Conservation (phyloP, 2,113 vertebrate genomes). For the Pogona vitticeps region DNA sequence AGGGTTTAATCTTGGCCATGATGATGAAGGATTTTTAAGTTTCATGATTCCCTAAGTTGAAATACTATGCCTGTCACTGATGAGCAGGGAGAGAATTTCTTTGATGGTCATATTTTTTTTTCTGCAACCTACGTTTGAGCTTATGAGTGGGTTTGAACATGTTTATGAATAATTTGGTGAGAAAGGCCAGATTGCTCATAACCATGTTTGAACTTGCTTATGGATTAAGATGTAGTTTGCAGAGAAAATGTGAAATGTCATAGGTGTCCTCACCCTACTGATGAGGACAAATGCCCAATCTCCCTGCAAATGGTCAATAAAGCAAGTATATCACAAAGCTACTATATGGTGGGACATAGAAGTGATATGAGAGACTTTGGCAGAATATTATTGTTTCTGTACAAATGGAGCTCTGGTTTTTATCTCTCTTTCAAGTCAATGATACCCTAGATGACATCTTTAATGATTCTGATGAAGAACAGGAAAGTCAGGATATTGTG, state of each 20-base stretch:
- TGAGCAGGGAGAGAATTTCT: too few species aligned
- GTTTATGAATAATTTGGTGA: too few species aligned
- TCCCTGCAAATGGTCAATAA: background rate
- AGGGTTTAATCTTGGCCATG: background rate
- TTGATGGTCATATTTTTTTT: too few species aligned
- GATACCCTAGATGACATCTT: slow-evolving; percentile 97
- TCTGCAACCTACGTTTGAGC: too few species aligned
- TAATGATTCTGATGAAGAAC: slow-evolving; percentile 94
- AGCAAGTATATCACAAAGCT: background rate
- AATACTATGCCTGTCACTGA: background rate
- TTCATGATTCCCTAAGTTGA: background rate
- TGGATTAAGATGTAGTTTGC: too few species aligned
- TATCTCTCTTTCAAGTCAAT: slow-evolving; percentile 78
- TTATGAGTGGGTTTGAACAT: too few species aligned
- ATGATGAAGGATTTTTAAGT: background rate
- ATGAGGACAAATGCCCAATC: background rate
- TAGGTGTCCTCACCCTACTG: too few species aligned
- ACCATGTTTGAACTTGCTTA: too few species aligned
- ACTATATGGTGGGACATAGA: background rate
- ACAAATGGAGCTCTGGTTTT: background rate
- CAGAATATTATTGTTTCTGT: background rate
- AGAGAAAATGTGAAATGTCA: too few species aligned
- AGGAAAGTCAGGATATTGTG: slow-evolving; percentile 97
- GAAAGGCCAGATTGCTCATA: too few species aligned
- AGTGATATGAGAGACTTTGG: background rate